Percentiles rank a stretch among this genome's conserved stretches.
These are phyloP conservation scores for Tupaia tana DNA, from an alignment of 2,113 vertebrate genomes.

Conservation along the genomic window DNA sequence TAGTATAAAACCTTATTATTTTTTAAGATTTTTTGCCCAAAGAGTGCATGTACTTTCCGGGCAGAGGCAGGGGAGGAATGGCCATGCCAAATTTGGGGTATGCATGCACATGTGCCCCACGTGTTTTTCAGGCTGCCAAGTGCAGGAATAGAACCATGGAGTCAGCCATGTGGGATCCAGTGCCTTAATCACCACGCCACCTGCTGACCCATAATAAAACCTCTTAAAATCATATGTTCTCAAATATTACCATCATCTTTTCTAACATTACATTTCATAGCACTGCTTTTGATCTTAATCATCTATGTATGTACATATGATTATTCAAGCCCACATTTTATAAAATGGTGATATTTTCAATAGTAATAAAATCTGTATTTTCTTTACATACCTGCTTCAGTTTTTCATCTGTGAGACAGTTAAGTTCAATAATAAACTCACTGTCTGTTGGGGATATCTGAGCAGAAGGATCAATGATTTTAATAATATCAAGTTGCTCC, in stretches of 20 bases:
- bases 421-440: slow-evolving; percentile 99
- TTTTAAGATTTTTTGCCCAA: too few relatives aligned
- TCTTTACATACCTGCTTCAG: slow-evolving; percentile 94
- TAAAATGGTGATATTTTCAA: slow-evolving; percentile 26
- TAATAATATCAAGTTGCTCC: slow-evolving; percentile 99
- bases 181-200: too few relatives aligned
- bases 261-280: slow-evolving; percentile 29
- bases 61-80: too few relatives aligned
- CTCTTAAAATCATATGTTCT: slow-evolving; percentile 43
- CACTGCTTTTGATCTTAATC: slow-evolving; percentile 37
- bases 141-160: too few relatives aligned
- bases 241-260: slow-evolving; percentile 29
- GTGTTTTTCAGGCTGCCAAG: too few relatives aligned
- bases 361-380: slow-evolving; percentile 49
- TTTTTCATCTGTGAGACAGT: slow-evolving; percentile 99
- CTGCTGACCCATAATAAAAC: background rate
- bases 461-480: slow-evolving; percentile 98
- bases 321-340: slow-evolving; percentile 28
- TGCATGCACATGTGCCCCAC: too few relatives aligned
- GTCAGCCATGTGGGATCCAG: too few relatives aligned
- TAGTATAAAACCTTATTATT: background rate
- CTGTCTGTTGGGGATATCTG: slow-evolving; percentile 99
- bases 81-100: too few relatives aligned
- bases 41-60: too few relatives aligned
- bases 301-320: slow-evolving; percentile 6